Evolutionary conservation across 2,888 invertebrate species (phyloP).

Genomic region (Crioceris asparagi): DNA sequence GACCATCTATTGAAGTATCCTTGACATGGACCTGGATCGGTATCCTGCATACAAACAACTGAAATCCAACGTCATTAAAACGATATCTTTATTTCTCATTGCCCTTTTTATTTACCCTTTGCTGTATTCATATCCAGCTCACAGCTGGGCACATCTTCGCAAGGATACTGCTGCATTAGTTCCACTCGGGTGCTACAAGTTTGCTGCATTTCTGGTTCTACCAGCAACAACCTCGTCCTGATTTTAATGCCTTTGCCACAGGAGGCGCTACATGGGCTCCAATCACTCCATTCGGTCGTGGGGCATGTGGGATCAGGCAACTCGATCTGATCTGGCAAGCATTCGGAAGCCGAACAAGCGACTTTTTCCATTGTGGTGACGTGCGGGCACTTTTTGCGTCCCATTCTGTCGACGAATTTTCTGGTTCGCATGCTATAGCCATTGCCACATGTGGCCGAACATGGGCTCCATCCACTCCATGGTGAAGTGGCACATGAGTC

Average conservation of each 20-base stretch:
- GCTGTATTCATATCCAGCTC: constrained; percentile 63
- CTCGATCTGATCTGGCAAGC: constrained; percentile 37
- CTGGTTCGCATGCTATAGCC: constrained; percentile 67
- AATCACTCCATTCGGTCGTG: constrained; percentile 81
- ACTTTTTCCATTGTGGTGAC: constrained; percentile 65
- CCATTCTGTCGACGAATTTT: constrained; percentile 62
- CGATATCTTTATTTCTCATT: neutral
- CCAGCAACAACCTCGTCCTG: constrained; percentile 59
- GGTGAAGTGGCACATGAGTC: constrained; percentile 56
- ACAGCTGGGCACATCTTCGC: constrained; percentile 57
- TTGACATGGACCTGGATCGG: constrained; percentile 77
- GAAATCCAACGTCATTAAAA: constrained; percentile 14
- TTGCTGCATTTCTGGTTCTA: constrained; percentile 53
- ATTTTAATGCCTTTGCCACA: constrained; percentile 73
- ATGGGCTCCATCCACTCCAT: constrained; percentile 78
- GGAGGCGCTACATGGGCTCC: constrained; percentile 84
- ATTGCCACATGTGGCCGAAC: constrained; percentile 75
- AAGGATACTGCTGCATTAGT: constrained; percentile 65
- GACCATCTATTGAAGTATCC: constrained; percentile 82
- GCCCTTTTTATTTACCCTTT: constrained; percentile 38
- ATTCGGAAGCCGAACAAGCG: constrained; percentile 62
- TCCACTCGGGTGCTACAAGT: constrained; percentile 58
- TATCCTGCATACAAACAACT: constrained; percentile 76
- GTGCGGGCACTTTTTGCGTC: constrained; percentile 71
- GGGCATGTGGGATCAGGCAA: constrained; percentile 55